Evolutionary conservation across 2,888 invertebrate species (phyloP).

Genomic region (Standfussiana lucernea): DNA sequence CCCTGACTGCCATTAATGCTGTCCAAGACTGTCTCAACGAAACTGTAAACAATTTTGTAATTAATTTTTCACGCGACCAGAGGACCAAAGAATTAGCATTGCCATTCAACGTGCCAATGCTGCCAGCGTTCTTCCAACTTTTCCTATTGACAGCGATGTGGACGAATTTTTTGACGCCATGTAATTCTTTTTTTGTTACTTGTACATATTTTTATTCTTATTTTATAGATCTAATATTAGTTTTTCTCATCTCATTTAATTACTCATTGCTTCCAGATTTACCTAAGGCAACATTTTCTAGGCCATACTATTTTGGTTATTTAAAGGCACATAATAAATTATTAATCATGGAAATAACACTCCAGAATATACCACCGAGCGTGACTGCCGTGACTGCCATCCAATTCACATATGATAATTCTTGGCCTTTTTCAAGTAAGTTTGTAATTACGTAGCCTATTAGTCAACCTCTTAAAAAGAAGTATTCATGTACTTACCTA

Average conservation of each 20-base stretch:
- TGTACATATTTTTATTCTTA: no score
- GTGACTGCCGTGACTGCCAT: not conserved
- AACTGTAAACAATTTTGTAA: not conserved
- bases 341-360: not conserved
- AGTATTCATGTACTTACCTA: not conserved
- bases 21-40: no score
- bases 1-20: no score
- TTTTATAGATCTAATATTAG: no score
- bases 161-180: no score
- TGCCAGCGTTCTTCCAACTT: no score
- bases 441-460: not conserved
- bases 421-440: not conserved
- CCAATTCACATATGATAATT: not conserved
- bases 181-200: no score
- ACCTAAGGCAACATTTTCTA: rapidly evolving
- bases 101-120: no score
- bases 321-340: rapidly evolving
- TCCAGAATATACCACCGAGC: conserved; percentile 9
- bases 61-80: no score
- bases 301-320: not conserved
- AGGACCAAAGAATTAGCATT: no score
- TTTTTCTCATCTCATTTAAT: not conserved
- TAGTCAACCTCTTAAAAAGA: not conserved
- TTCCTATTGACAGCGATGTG: no score
- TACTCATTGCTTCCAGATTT: conserved; percentile 4